These are phyloP conservation scores for Vultur gryphus DNA, from an alignment of 2,797 vertebrate species.

Conservation along the genomic window DNA sequence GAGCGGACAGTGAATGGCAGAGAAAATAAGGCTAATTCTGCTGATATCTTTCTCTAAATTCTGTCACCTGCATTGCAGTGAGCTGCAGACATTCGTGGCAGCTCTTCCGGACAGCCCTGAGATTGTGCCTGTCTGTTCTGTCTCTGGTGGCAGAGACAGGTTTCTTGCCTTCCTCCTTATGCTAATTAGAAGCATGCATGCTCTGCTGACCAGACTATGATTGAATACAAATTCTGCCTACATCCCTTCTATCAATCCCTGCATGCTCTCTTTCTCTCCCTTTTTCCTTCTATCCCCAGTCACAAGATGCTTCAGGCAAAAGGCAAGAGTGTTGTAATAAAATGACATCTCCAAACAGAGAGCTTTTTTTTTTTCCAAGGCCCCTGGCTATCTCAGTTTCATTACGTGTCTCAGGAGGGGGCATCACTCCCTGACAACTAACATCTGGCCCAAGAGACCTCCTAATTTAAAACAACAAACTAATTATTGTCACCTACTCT, in stretches of 20 bases:
- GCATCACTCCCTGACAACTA: constrained; percentile 64
- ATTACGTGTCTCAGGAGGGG: constrained; percentile 72
- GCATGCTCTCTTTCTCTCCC: background rate
- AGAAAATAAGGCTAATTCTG: background rate
- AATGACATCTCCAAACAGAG: constrained; percentile 7
- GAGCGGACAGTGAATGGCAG: background rate
- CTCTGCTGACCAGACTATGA: constrained; percentile 3
- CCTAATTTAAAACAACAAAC: constrained; percentile 72
- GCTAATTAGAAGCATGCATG: constrained; percentile 22
- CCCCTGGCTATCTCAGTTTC: constrained; percentile 56
- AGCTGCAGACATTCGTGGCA: background rate
- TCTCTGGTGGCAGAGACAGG: background rate
- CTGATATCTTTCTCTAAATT: background rate
- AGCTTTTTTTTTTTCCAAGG: background rate
- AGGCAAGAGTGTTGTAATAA: constrained; percentile 11
- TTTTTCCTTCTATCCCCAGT: background rate
- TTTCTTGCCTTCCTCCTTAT: background rate
- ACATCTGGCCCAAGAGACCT: constrained; percentile 75
- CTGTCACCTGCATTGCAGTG: background rate
- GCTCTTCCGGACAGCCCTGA: constrained; percentile 9
- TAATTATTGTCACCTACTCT: constrained; percentile 72
- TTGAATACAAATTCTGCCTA: constrained; percentile 37
- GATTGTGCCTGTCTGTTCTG: background rate
- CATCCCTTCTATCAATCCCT: background rate
- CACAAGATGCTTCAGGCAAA: constrained; percentile 1